Conservation (phyloP, 2,113 vertebrate species). For the Pelvicachromis taeniatus region DNA sequence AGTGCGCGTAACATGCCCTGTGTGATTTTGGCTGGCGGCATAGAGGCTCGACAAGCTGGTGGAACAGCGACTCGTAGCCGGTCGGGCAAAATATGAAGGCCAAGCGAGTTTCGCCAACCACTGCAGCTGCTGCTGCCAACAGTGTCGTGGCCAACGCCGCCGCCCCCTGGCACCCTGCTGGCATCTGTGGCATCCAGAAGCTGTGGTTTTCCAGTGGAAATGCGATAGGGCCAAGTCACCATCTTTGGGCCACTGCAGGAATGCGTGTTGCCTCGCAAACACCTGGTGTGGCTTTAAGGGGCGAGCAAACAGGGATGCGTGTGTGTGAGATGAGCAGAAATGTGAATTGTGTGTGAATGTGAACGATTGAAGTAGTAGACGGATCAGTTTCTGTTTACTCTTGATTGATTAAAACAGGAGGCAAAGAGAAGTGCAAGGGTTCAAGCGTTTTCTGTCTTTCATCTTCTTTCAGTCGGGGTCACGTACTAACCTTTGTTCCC, state of each 20-base stretch:
- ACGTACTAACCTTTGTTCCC: background rate
- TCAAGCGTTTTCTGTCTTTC: background rate
- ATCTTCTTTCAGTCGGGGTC: background rate
- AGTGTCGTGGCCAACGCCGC: conserved; percentile 27
- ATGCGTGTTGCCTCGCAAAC: conserved; percentile 30
- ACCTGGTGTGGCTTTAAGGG: conserved; percentile 49
- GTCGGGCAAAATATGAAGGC: conserved; percentile 36
- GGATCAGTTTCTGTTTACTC: background rate
- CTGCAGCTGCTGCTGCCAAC: conserved; percentile 51
- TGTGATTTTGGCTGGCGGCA: background rate
- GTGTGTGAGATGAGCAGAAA: background rate
- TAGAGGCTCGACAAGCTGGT: background rate
- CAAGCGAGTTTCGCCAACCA: conserved; percentile 21
- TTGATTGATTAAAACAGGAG: conserved; percentile 27
- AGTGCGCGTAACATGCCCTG: background rate
- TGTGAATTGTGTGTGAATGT: background rate
- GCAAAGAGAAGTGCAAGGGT: background rate
- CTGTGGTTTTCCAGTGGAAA: conserved; percentile 70
- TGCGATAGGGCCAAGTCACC: conserved; percentile 52
- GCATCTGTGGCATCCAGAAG: conserved; percentile 61
- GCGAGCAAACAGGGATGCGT: background rate
- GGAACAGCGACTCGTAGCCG: background rate
- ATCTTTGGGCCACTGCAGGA: conserved; percentile 23
- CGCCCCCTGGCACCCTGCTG: conserved; percentile 47
- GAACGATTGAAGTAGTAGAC: background rate